These are phyloP conservation scores for Lanius ludovicianus DNA, from an alignment of 2,113 vertebrate species.

Conservation along the genomic window DNA sequence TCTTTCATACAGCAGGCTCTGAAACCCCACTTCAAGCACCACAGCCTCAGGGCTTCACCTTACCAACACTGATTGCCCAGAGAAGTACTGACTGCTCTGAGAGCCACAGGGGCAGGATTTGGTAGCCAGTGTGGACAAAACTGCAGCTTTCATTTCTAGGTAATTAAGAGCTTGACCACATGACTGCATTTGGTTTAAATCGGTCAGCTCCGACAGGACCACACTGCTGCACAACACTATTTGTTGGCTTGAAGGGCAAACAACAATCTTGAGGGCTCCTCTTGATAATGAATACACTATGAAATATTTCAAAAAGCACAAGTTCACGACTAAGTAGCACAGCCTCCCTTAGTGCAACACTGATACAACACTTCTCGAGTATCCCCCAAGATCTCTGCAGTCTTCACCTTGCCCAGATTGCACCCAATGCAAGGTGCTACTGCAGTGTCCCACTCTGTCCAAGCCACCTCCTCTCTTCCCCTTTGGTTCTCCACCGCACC, in stretches of 20 bases:
- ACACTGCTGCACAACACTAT: background rate
- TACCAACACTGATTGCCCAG: background rate
- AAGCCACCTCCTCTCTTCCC: background rate
- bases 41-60: background rate
- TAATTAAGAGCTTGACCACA: background rate
- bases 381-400: background rate
- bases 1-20: background rate
- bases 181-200: background rate
- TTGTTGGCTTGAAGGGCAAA: background rate
- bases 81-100: background rate
- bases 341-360: background rate
- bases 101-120: background rate
- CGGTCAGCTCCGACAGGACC: accelerated
- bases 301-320: background rate
- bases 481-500: background rate
- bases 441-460: background rate
- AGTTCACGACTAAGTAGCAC: background rate
- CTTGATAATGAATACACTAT: background rate
- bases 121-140: background rate
- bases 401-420: background rate
- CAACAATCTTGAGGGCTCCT: background rate
- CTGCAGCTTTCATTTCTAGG: background rate
- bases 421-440: background rate
- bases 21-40: background rate
- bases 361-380: accelerated